Percentiles rank a stretch among this genome's conserved stretches.
Evolutionary conservation across 2,888 invertebrate genomes (phyloP).

Genomic region (Fragum whitleyi): DNA sequence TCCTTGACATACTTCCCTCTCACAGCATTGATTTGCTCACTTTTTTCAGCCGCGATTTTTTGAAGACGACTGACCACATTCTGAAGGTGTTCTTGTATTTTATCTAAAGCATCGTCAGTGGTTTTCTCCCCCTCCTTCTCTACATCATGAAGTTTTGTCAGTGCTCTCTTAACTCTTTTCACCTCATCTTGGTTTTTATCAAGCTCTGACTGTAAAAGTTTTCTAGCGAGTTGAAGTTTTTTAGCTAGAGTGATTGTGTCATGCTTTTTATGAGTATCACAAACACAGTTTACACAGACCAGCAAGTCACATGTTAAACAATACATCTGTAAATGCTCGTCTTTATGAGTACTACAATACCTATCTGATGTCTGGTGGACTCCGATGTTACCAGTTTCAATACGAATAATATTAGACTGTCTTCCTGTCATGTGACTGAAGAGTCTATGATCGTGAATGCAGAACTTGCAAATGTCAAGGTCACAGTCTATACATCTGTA

Average conservation of each 20-base stretch:
- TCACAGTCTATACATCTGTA: conserved; percentile 80
- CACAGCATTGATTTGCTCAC: conserved; percentile 60
- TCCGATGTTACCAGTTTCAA: conserved; percentile 72
- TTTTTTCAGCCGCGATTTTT: conserved; percentile 62
- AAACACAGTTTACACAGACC: conserved; percentile 76
- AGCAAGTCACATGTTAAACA: conserved; percentile 74
- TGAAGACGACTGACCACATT: conserved; percentile 63
- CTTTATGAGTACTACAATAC: conserved; percentile 68
- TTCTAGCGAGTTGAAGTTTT: conserved; percentile 69
- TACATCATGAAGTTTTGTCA: conserved; percentile 63
- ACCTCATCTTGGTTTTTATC: conserved; percentile 68
- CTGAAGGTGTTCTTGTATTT: conserved; percentile 66
- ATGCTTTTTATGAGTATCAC: conserved; percentile 75
- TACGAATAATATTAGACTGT: conserved; percentile 73
- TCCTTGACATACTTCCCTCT: conserved; percentile 65
- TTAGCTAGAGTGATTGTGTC: conserved; percentile 72
- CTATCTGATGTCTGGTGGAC: conserved; percentile 66
- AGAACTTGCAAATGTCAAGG: conserved; percentile 78
- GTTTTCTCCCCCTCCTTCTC: conserved; percentile 65
- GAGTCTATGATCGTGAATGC: conserved; percentile 78
- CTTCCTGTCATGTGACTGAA: conserved; percentile 70
- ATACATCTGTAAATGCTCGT: conserved; percentile 76
- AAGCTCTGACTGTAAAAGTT: conserved; percentile 71
- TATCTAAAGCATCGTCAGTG: conserved; percentile 58
- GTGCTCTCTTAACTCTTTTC: conserved; percentile 54